Evolutionary conservation across 2,888 invertebrate genomes (phyloP).

Genomic region (Aphodius granarius): DNA sequence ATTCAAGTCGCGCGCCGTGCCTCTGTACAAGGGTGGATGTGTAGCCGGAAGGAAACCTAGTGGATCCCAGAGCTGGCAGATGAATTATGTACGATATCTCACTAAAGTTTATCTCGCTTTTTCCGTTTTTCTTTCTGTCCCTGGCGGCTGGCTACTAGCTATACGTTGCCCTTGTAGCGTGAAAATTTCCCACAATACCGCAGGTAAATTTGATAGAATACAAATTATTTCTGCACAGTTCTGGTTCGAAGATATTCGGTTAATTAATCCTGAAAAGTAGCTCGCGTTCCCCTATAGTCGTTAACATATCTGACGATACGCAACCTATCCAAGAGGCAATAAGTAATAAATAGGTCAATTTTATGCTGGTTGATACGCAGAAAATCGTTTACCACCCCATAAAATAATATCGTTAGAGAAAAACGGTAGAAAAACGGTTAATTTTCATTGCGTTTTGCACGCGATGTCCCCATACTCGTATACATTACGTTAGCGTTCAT

Average conservation of each 20-base stretch:
- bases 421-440: not conserved
- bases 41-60: slow-evolving; percentile 54
- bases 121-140: not conserved
- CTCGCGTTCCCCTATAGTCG: not conserved
- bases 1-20: not conserved
- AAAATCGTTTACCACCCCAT: not conserved
- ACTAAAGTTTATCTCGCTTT: slow-evolving; percentile 9
- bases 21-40: slow-evolving; percentile 43
- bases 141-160: too few species aligned
- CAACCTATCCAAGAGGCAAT: too few species aligned
- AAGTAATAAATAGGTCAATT: not conserved
- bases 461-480: not conserved
- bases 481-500: not conserved
- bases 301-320: not conserved
- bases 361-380: not conserved
- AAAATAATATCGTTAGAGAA: not conserved
- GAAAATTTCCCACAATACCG: too few species aligned
- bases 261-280: slow-evolving; percentile 1
- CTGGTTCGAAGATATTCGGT: too few species aligned
- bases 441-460: not conserved
- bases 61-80: slow-evolving; percentile 50
- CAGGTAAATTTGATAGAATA: too few species aligned
- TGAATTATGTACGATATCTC: slow-evolving; percentile 53
- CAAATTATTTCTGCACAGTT: too few species aligned
- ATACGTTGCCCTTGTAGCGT: too few species aligned